phyloP scores from a whole-genome alignment of 2,113 vertebrate species.

The Callocephalon fimbriatum region DNA sequence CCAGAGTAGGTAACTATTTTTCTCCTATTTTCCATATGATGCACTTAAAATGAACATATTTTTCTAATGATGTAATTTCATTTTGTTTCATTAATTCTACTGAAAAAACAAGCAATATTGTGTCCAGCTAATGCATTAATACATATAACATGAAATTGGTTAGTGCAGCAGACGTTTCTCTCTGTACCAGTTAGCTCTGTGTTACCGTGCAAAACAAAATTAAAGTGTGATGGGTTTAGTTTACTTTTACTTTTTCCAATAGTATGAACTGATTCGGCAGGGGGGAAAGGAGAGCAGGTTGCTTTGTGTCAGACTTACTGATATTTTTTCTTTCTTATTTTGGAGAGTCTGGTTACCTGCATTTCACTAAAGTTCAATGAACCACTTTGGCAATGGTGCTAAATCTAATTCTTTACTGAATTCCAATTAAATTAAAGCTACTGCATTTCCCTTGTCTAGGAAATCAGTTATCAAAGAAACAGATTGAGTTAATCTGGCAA shows the following conservation, averaged over 20 bases:
- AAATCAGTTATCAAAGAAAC: neutral
- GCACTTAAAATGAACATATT: conserved; percentile 3
- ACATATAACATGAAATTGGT: conserved; percentile 42
- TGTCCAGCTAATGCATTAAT: conserved; percentile 40
- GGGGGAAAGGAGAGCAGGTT: neutral
- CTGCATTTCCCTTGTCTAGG: neutral
- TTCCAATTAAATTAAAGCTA: neutral
- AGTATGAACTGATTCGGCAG: neutral
- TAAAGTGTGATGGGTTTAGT: neutral
- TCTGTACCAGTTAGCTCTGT: neutral
- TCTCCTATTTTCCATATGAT: conserved; percentile 21
- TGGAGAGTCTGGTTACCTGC: neutral
- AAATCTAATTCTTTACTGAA: neutral
- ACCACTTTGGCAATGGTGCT: neutral
- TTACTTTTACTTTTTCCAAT: neutral
- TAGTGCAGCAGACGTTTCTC: conserved; percentile 34
- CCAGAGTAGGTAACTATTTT: neutral
- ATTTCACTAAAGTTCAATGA: neutral
- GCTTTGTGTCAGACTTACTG: neutral
- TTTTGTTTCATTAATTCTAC: conserved; percentile 26
- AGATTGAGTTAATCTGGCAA: neutral
- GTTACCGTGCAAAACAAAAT: neutral
- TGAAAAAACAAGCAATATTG: conserved; percentile 43
- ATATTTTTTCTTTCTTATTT: neutral
- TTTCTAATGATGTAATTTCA: conserved; percentile 29